phyloP scores from a whole-genome alignment of 2,888 invertebrate genomes.

The Diaperis boleti region DNA sequence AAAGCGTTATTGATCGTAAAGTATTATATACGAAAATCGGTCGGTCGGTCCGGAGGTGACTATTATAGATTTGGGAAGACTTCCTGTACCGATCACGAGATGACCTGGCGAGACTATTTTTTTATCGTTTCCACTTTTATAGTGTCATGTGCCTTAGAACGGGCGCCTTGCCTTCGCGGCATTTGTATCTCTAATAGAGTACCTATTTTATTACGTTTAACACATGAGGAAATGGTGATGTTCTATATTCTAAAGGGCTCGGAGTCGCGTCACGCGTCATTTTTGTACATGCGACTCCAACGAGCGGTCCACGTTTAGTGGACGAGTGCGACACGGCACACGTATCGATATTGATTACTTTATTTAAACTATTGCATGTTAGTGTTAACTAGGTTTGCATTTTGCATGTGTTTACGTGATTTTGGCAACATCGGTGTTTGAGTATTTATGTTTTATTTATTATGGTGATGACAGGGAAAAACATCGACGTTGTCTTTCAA shows the following conservation, averaged over 20 bases:
- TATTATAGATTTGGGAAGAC: constrained; percentile 6
- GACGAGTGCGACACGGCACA: not conserved
- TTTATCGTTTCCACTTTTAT: constrained; percentile 25
- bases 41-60: too few species aligned
- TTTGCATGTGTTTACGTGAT: constrained; percentile 42
- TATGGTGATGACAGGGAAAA: constrained; percentile 8
- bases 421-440: constrained; percentile 35
- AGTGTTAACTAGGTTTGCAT: constrained; percentile 47
- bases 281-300: not conserved
- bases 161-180: constrained; percentile 20
- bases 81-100: constrained; percentile 8
- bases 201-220: constrained; percentile 23
- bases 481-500: constrained; percentile 36
- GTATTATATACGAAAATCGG: constrained; percentile 20
- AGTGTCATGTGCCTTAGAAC: constrained; percentile 32
- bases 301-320: constrained; percentile 8
- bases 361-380: constrained; percentile 48
- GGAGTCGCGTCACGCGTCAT: not conserved
- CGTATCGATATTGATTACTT: constrained; percentile 21
- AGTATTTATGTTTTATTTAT: constrained; percentile 32
- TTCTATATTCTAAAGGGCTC: constrained; percentile 1
- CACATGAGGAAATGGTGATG: constrained; percentile 1
- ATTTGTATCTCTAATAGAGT: constrained; percentile 34
- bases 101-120: constrained; percentile 29
- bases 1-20: constrained; percentile 18